Conservation (phyloP, 2,888 invertebrate species). For the Pristionchus arcanus region DNA sequence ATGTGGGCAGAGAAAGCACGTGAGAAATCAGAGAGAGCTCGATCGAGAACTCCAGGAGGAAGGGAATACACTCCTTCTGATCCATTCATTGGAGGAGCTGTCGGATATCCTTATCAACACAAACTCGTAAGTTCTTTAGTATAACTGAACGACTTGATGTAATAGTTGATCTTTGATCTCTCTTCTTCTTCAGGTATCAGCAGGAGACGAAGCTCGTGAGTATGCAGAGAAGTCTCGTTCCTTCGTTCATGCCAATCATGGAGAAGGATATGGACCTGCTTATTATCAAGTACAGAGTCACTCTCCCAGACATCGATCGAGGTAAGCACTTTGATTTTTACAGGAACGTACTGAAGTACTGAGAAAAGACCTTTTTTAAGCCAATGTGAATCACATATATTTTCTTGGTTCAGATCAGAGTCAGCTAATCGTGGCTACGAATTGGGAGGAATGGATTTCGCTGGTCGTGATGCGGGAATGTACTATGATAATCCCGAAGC, state of each 20-base stretch:
- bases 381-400: too few relatives aligned
- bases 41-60: constrained; percentile 31
- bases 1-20: constrained; percentile 67
- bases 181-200: neutral
- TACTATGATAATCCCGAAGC: constrained; percentile 53
- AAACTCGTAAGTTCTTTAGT: neutral
- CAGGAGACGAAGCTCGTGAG: constrained; percentile 60
- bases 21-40: constrained; percentile 65
- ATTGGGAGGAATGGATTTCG: constrained; percentile 68
- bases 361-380: neutral
- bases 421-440: constrained; percentile 61
- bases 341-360: neutral
- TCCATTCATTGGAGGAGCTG: neutral
- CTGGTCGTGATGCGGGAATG: constrained; percentile 57
- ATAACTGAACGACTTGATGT: neutral
- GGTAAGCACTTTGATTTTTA: constrained; percentile 27
- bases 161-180: constrained; percentile 6
- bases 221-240: constrained; percentile 64
- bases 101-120: constrained; percentile 23
- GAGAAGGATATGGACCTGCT: constrained; percentile 57
- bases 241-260: constrained; percentile 41
- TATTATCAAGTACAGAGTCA: constrained; percentile 63
- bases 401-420: neutral
- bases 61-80: constrained; percentile 33
- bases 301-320: constrained; percentile 57